Conservation (phyloP, 2,113 vertebrate species). For the Phylloscopus whistleri region DNA sequence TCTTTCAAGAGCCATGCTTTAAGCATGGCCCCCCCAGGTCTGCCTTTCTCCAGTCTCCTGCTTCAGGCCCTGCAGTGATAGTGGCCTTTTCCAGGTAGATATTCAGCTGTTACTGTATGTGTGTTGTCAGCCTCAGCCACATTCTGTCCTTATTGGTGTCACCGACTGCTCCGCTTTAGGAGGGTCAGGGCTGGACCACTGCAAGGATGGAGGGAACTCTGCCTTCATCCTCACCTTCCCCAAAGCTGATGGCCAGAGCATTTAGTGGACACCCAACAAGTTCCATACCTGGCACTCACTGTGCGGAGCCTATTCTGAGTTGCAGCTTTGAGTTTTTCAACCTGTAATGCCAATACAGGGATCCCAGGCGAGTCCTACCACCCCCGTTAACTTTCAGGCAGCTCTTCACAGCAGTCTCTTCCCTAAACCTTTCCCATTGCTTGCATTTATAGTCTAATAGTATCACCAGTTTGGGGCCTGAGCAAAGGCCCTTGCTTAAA, state of each 20-base stretch:
- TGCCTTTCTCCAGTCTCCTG: background rate
- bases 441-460: background rate
- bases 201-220: background rate
- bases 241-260: background rate
- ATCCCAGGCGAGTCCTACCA: background rate
- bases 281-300: background rate
- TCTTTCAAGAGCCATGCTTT: background rate
- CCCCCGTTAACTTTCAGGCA: background rate
- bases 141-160: background rate
- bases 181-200: background rate
- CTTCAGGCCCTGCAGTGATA: background rate
- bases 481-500: background rate
- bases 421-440: background rate
- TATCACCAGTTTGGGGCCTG: background rate
- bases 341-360: background rate
- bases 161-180: fast-evolving
- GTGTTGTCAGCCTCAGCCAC: background rate
- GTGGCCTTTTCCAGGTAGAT: background rate
- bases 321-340: background rate
- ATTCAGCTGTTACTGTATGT: background rate
- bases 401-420: background rate
- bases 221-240: background rate
- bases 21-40: background rate
- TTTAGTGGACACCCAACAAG: background rate
- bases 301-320: background rate